phyloP scores from a whole-genome alignment of 2,797 vertebrate genomes.

The Tapirus indicus region DNA sequence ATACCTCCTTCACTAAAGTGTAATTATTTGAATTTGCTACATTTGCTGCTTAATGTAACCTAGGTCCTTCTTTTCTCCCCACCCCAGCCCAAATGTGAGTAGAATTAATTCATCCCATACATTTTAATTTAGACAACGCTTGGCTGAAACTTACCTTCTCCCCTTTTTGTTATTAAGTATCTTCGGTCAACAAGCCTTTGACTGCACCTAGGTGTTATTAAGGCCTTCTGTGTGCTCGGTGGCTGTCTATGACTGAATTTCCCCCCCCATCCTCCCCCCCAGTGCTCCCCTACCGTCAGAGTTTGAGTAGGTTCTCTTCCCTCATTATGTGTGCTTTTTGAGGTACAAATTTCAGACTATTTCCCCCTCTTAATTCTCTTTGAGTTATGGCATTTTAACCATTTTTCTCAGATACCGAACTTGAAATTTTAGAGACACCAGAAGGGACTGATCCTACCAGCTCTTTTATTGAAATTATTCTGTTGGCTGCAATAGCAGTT shows the following conservation, averaged over 20 bases:
- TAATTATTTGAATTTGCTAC: slow-evolving; percentile 72
- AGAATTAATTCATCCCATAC: not conserved
- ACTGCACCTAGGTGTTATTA: not conserved
- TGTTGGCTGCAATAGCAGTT: not conserved
- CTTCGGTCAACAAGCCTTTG: not conserved
- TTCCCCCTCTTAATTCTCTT: not conserved
- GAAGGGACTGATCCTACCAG: not conserved
- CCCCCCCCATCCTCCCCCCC: too few species aligned
- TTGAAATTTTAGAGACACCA: not conserved
- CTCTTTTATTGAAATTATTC: not conserved
- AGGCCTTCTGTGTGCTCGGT: not conserved
- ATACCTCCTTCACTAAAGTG: slow-evolving; percentile 46
- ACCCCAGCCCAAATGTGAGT: not conserved
- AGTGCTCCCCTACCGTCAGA: not conserved
- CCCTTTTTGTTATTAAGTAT: not conserved
- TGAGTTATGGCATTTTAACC: not conserved
- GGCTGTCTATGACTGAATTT: not conserved
- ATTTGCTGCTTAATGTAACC: slow-evolving; percentile 51
- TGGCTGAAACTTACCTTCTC: not conserved
- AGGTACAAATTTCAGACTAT: not conserved
- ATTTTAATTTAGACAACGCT: slow-evolving; percentile 52
- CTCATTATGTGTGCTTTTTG: not conserved
- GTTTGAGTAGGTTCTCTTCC: not conserved
- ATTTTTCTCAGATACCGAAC: slow-evolving; percentile 23
- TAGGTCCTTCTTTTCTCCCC: not conserved